These are phyloP conservation scores for Catocala fraxini DNA, from an alignment of 2,888 invertebrate genomes.

Conservation along the genomic window DNA sequence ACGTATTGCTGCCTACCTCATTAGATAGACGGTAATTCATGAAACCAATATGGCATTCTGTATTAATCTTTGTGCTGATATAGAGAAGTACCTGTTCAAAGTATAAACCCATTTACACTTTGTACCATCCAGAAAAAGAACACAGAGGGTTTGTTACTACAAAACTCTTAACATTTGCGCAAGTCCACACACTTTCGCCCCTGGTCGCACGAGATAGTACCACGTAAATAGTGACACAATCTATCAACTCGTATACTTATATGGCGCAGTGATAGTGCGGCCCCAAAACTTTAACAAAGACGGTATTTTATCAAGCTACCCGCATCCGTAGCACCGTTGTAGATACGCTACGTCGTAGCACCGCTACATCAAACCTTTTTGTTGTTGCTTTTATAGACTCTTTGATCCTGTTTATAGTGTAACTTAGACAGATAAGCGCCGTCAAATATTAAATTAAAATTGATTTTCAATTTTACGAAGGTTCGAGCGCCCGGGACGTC, in stretches of 20 bases:
- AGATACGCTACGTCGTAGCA: slow-evolving; percentile 22
- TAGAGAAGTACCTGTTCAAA: too few relatives aligned
- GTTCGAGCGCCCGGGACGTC: background rate
- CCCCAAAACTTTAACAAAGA: slow-evolving; percentile 9
- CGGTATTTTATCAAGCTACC: slow-evolving; percentile 21
- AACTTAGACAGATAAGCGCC: slow-evolving; percentile 23
- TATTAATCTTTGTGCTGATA: too few relatives aligned
- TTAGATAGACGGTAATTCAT: too few relatives aligned
- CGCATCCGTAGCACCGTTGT: slow-evolving; percentile 21
- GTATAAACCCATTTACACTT: too few relatives aligned
- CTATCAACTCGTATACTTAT: background rate
- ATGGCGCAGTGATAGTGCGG: background rate
- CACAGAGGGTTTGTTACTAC: too few relatives aligned
- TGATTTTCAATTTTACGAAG: slow-evolving; percentile 22
- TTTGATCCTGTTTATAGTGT: slow-evolving; percentile 27
- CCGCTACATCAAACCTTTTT: slow-evolving; percentile 23
- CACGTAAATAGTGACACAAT: slow-evolving; percentile 4
- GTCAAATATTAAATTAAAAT: slow-evolving; percentile 13
- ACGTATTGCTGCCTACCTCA: too few relatives aligned
- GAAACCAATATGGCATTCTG: too few relatives aligned
- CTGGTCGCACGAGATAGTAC: background rate
- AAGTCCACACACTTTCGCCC: too few relatives aligned
- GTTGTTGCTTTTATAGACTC: slow-evolving; percentile 22
- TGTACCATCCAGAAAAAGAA: too few relatives aligned
- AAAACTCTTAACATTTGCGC: too few relatives aligned